Base-by-base conservation (phyloP, 2,797 vertebrate species). In the Adrianichthys oophorus region DNA sequence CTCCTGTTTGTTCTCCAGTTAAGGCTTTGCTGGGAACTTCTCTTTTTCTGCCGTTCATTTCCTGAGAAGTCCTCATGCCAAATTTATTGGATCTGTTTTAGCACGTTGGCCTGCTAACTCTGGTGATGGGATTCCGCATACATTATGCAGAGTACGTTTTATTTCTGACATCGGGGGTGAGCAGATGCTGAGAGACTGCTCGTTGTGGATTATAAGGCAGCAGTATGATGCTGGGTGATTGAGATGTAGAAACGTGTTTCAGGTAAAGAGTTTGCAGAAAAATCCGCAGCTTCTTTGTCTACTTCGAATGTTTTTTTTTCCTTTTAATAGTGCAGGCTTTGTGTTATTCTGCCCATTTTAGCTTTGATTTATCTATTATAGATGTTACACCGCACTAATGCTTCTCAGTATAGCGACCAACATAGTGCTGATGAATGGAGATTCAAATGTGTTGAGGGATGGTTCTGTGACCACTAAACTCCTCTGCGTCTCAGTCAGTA, bases 101-200 rank as follows among this genome's bases (percentile, higher is more conserved):
- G 74, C 48, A 24, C 72, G 82, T 75, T 80, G 51, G 49, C 57
- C 51, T 26, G 14, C 63, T 71, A n/a, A 40, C 75, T 84, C 68
- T 70, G 66, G 59, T 67, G 29, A 75, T 48, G 78, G 59, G 45
- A 42, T 43, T 53, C 74, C 41, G 63, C 62, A 68, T 91, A 79
- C 90, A 86, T 89, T 82, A 89, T 91, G 85, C 73, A 89, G 60
- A 68, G 57, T 60, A 49, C 70, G 72, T 76, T 82, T 65, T 21
- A 3, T 69, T 74, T 61, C 56, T 4, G 52, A 59, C 67, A 52
- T 62, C 61, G 41, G 63, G 54, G 42, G 17, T 4, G 51, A 80
- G 60, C 16, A 42, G 65, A 53, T 48, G 65, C 70, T 59, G 61
- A 47, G 62, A 68, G 65, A 77, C 59, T 46, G 48, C 7, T 7